Base-by-base conservation (phyloP, 2,888 invertebrate species). In the Liopterus haemorrhoidalis region DNA sequence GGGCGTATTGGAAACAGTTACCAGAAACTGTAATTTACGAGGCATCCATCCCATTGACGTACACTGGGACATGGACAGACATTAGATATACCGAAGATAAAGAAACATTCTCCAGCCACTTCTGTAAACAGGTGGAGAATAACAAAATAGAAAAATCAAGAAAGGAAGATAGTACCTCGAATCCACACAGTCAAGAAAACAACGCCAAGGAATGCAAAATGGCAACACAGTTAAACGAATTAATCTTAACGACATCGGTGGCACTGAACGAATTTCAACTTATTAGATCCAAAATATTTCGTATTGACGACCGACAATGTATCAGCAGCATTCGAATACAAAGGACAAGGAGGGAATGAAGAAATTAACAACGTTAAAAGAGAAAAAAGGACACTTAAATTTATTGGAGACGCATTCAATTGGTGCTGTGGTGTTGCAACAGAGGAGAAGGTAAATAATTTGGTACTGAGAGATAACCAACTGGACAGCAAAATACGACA, bases 11-110 rank as follows among this genome's bases (percentile, higher is more conserved):
- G 48, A 44, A 46, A 14, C 19, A 22, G 11, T 16, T 48, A 5
- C 33, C 48, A 5, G 18, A 24, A 11, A 22, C 40, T 5, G 21
- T 45, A 12, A 28, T 20, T 5, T 48, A 48, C 28, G 48, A 39
- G 16, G 44, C 48, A 14, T 39, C 44, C 4, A 33, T 48, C 1
- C 44, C 44, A 38, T 18, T 48, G 1, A 45, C 41, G 6, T 48
- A 48, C 16, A 5, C 24, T 6, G 15, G 20, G n/a, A 19, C n/a
- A 18, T 33, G 35, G 25, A 5, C 24, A 12, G 15, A 11, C 8
- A 30, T n/a, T n/a, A n/a, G n/a, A n/a, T n/a, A n/a, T n/a, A n/a
- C n/a, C n/a, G n/a, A n/a, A n/a, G n/a, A 11, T 8, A 21, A 5
- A 9, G 11, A 9, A 12, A 2, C 19, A 28, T 5, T 18, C 4